Percentiles rank a stretch among this genome's conserved stretches.
These are phyloP conservation scores for Aurelia aurita complex sp. Pacific DNA, from an alignment of 30 jellyfish, hydroid and myxozoan species.

Conservation along the genomic window DNA sequence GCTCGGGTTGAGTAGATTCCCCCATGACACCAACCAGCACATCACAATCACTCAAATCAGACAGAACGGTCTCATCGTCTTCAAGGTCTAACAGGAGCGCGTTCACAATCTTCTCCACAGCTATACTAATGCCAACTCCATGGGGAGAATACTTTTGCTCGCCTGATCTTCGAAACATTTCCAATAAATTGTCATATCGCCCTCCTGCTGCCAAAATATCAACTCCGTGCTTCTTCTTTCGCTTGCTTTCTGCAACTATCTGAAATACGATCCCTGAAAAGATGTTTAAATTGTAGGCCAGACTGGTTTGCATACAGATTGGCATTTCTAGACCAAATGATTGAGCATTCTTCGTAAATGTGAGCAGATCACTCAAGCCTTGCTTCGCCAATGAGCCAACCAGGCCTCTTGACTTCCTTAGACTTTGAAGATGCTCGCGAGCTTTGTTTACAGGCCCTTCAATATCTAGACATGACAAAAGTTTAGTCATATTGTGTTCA, in stretches of 20 bases:
- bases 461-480: slow-evolving; percentile 43
- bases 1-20: slow-evolving; percentile 40
- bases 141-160: slow-evolving; percentile 66
- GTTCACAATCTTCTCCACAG: slow-evolving; percentile 79
- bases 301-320: slow-evolving; percentile 54
- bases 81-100: slow-evolving; percentile 34
- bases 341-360: slow-evolving; percentile 40
- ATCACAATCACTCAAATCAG: slow-evolving; percentile 45
- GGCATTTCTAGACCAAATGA: slow-evolving; percentile 64
- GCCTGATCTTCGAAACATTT: slow-evolving; percentile 43
- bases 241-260: slow-evolving; percentile 79
- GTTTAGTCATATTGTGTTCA: slow-evolving; percentile 63
- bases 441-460: slow-evolving; percentile 79
- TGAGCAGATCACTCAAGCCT: slow-evolving; percentile 69
- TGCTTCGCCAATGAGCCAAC: slow-evolving; percentile 76
- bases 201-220: slow-evolving; percentile 96
- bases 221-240: slow-evolving; percentile 75
- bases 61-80: slow-evolving; percentile 40
- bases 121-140: slow-evolving; percentile 89
- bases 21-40: slow-evolving; percentile 73
- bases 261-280: slow-evolving; percentile 86
- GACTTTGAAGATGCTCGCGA: slow-evolving; percentile 68
- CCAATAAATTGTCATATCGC: slow-evolving; percentile 72
- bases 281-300: slow-evolving; percentile 56
- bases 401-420: slow-evolving; percentile 69